These are phyloP conservation scores for Chelon auratus DNA, from an alignment of 2,797 vertebrate genomes.

Conservation along the genomic window DNA sequence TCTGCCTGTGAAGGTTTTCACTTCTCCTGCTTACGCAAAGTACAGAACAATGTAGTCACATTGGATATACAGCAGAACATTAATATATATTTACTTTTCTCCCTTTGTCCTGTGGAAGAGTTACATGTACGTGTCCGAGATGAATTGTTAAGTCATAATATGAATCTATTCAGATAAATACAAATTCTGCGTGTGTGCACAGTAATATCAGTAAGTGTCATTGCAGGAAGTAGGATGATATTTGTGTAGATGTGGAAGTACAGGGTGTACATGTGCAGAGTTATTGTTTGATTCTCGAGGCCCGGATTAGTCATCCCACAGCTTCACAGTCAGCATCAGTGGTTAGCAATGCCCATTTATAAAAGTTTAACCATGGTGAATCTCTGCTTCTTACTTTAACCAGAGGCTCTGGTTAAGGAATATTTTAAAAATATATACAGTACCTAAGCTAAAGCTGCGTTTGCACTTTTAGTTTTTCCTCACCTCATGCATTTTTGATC, in stretches of 20 bases:
- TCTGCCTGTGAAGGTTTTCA: slow-evolving; percentile 1
- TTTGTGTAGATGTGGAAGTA: neutral
- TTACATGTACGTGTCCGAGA: neutral
- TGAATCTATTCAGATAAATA: slow-evolving; percentile 1
- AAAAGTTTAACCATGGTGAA: neutral
- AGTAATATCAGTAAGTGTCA: neutral
- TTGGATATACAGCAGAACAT: neutral
- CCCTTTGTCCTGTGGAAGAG: neutral
- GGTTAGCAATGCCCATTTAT: neutral
- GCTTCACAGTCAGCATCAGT: neutral
- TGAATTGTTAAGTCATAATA: slow-evolving; percentile 15
- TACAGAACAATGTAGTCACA: neutral
- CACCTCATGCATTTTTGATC: slow-evolving; percentile 44
- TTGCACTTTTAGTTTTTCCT: slow-evolving; percentile 41
- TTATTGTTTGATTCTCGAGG: neutral
- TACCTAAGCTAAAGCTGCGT: slow-evolving; percentile 17
- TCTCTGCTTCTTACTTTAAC: neutral
- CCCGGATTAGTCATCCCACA: neutral
- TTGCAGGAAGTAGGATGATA: neutral
- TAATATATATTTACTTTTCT: neutral
- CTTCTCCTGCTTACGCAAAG: slow-evolving; percentile 8
- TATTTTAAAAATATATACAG: neutral
- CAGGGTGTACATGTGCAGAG: neutral
- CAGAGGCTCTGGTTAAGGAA: neutral
- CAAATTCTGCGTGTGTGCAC: neutral